Percentiles rank a stretch among this genome's conserved stretches.
Conservation (phyloP, 2,888 invertebrate species). For the Sericinus montela region DNA sequence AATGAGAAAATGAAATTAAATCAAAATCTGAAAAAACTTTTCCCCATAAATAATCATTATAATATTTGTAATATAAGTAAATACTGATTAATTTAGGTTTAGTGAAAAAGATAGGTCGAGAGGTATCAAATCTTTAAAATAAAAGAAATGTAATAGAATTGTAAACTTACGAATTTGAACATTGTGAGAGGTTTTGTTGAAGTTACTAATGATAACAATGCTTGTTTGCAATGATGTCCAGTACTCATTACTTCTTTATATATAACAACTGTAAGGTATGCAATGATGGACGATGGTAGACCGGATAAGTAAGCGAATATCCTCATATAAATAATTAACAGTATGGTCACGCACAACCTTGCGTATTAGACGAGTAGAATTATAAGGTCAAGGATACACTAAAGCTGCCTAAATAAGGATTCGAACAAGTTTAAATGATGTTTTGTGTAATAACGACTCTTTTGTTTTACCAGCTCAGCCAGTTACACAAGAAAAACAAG, state of each 20-base stretch:
- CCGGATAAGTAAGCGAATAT: constrained; percentile 62
- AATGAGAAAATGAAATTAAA: too few relatives aligned
- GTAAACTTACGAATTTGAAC: constrained; percentile 72
- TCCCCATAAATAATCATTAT: too few relatives aligned
- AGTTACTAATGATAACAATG: constrained; percentile 23
- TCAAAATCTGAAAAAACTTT: too few relatives aligned
- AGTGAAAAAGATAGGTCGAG: too few relatives aligned
- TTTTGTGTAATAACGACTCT: neutral
- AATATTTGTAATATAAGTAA: too few relatives aligned
- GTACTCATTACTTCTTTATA: constrained; percentile 31
- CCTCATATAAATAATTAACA: constrained; percentile 50
- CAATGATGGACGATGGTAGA: constrained; percentile 32
- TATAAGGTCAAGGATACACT: constrained; percentile 49
- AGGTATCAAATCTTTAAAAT: too few relatives aligned
- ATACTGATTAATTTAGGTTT: too few relatives aligned
- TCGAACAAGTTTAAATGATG: constrained; percentile 6
- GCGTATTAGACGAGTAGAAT: constrained; percentile 37
- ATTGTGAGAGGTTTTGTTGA: constrained; percentile 40
- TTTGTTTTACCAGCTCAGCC: neutral
- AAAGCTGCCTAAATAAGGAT: constrained; percentile 8
- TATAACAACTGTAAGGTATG: constrained; percentile 28
- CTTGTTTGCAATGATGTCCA: constrained; percentile 29
- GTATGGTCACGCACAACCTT: constrained; percentile 61
- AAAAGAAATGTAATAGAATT: neutral
- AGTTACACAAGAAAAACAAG: neutral